These are phyloP conservation scores for Chaetodon trifascialis DNA, from an alignment of 2,113 vertebrate species.

Conservation along the genomic window DNA sequence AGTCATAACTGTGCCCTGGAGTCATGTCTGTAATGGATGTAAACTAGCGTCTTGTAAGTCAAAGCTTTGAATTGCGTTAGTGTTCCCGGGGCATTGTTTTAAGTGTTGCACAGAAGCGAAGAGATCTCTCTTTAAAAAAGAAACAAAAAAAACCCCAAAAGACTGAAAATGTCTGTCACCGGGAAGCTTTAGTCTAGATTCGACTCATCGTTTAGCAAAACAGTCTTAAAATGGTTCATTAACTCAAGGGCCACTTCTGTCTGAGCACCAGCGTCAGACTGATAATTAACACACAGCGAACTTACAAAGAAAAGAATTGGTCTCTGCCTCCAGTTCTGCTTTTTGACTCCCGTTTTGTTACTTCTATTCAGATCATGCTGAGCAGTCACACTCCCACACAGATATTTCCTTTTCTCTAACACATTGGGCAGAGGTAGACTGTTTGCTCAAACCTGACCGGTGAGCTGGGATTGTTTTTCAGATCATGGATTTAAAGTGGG, in stretches of 20 bases:
- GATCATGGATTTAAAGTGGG: not conserved
- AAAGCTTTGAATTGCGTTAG: slow-evolving; percentile 19
- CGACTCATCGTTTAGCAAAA: slow-evolving; percentile 26
- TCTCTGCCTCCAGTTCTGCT: slow-evolving; percentile 21
- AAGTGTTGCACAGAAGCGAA: not conserved
- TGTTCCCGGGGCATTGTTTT: not conserved
- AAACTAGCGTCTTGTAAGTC: not conserved
- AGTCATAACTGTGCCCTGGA: not conserved
- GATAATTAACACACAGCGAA: slow-evolving; percentile 61
- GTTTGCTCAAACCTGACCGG: slow-evolving; percentile 15
- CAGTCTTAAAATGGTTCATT: slow-evolving; percentile 54
- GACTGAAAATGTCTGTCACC: not conserved
- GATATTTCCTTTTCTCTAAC: not conserved
- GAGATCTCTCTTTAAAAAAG: not conserved
- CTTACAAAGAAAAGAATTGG: slow-evolving; percentile 51
- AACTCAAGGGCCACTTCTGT: slow-evolving; percentile 38
- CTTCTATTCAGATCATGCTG: slow-evolving; percentile 25
- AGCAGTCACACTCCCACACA: slow-evolving; percentile 20
- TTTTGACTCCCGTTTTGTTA: slow-evolving; percentile 43
- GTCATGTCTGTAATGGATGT: not conserved
- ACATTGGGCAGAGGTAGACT: not conserved
- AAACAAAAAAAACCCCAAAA: slow-evolving; percentile 9
- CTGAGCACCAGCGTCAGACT: slow-evolving; percentile 28
- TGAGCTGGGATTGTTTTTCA: slow-evolving; percentile 29
- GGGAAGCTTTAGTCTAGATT: not conserved